Conservation (phyloP, 2,113 vertebrate species). For the Puma concolor region DNA sequence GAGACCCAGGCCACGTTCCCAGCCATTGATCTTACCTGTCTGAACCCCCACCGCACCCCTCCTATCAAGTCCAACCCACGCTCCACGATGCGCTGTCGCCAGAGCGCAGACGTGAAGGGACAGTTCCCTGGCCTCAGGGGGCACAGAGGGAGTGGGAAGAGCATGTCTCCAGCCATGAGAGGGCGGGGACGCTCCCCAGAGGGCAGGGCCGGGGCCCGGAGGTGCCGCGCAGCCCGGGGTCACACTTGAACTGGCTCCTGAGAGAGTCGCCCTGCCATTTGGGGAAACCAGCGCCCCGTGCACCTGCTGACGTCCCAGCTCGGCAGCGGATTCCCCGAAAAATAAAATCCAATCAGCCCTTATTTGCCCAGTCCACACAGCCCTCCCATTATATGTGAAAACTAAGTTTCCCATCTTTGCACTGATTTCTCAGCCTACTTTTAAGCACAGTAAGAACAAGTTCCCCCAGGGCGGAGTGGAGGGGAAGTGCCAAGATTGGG, state of each 20-base stretch:
- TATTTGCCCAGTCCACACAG: background rate
- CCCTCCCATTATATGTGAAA: conserved; percentile 35
- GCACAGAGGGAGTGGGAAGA: background rate
- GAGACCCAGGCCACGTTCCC: background rate
- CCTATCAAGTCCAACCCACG: background rate
- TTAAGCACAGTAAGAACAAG: conserved; percentile 26
- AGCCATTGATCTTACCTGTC: background rate
- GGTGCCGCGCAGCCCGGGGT: background rate
- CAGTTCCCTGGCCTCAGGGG: background rate
- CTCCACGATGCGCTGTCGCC: background rate
- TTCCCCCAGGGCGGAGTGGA: conserved; percentile 41
- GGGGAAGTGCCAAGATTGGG: conserved; percentile 1
- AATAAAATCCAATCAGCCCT: conserved; percentile 51
- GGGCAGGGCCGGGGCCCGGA: background rate
- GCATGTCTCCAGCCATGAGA: background rate
- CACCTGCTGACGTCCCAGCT: background rate
- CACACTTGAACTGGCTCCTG: background rate
- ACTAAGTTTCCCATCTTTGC: conserved; percentile 41
- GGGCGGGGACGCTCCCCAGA: background rate
- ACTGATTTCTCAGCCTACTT: conserved; percentile 60
- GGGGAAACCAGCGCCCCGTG: background rate
- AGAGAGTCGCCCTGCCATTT: background rate
- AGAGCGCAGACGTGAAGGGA: background rate
- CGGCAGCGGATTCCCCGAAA: background rate
- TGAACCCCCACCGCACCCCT: background rate